Conservation (phyloP, 2,113 vertebrate species). For the Lethenteron reissneri region DNA sequence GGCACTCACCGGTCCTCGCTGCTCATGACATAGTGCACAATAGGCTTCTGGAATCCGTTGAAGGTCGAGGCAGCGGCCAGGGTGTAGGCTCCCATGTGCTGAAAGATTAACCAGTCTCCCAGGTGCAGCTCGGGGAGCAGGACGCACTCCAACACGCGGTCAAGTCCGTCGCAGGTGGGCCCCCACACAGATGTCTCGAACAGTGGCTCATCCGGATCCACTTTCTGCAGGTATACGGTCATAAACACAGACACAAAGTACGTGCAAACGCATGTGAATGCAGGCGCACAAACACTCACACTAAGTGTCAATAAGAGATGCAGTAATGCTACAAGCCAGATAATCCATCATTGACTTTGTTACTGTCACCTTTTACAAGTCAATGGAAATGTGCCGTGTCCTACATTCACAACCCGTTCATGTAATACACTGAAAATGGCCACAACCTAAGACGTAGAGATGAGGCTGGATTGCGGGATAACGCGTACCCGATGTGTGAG, state of each 20-base stretch:
- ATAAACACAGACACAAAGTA: not conserved
- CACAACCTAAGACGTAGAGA: no score
- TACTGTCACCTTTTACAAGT: no score
- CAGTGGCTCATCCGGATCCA: conserved; percentile 36
- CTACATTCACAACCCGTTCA: no score
- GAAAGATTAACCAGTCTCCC: conserved; percentile 84
- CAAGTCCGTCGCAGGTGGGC: conserved; percentile 75
- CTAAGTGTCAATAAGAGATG: no score
- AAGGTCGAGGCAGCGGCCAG: conserved; percentile 82
- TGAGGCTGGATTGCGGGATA: no score
- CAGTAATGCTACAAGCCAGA: no score
- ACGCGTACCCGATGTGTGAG: conserved; percentile 24
- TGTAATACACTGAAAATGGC: no score
- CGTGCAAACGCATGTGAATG: no score
- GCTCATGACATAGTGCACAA: conserved; percentile 67
- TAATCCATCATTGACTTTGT: no score
- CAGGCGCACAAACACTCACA: no score
- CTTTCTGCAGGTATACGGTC: not conserved
- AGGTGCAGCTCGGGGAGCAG: conserved; percentile 60
- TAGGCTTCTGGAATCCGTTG: conserved; percentile 78
- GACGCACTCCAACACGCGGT: conserved; percentile 69
- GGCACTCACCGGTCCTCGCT: conserved; percentile 50
- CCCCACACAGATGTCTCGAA: conserved; percentile 91
- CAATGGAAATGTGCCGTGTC: no score
- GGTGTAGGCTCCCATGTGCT: conserved; percentile 94